Evolutionary conservation across 2,888 invertebrate genomes (phyloP).

Genomic region (Ophioninae sp.): DNA sequence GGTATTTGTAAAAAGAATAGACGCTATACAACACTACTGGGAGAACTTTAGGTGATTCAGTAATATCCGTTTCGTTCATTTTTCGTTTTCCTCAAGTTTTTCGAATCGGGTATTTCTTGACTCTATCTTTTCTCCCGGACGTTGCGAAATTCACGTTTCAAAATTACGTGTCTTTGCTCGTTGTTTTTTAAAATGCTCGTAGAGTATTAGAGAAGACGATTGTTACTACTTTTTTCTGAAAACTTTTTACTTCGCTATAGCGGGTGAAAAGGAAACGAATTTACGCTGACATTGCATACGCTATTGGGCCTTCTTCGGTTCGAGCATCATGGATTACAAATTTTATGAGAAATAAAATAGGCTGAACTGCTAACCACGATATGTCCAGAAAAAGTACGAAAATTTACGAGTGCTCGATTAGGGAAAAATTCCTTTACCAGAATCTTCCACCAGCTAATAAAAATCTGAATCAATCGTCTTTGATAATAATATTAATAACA

Average conservation of each 20-base stretch:
- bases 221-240: not conserved
- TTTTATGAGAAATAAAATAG: not conserved
- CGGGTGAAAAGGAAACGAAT: not conserved
- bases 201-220: not conserved
- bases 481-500: too few relatives aligned
- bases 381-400: not conserved
- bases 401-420: not conserved
- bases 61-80: not conserved
- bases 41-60: not conserved
- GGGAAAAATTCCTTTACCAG: not conserved
- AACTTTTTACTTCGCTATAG: not conserved
- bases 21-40: not conserved
- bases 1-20: not conserved
- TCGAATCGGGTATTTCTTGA: not conserved
- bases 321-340: not conserved
- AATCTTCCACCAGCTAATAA: not conserved
- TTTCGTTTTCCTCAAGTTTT: not conserved
- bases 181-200: not conserved
- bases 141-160: not conserved
- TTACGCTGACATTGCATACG: not conserved
- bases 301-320: not conserved
- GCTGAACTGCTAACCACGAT: not conserved
- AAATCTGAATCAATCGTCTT: not conserved
- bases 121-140: not conserved
- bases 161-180: not conserved